Percentiles rank a stretch among this genome's conserved stretches.
Evolutionary conservation across 2,113 vertebrate genomes (phyloP).

Genomic region (Syngnathus typhle): DNA sequence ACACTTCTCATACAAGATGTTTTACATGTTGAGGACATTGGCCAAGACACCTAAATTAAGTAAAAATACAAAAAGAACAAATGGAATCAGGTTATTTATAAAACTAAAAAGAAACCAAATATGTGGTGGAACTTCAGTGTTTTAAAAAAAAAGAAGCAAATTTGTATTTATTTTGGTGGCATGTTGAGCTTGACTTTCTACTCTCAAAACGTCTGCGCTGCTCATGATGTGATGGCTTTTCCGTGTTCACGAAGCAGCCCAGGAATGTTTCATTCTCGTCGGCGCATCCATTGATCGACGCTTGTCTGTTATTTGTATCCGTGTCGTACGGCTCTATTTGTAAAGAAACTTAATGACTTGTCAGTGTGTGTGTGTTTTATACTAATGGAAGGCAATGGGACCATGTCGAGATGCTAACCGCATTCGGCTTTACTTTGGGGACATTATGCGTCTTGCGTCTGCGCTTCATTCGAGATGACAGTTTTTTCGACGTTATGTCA

Average conservation of each 20-base stretch:
- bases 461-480: neutral
- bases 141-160: slow-evolving; percentile 7
- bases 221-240: slow-evolving; percentile 33
- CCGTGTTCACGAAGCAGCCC: slow-evolving; percentile 39
- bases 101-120: slow-evolving; percentile 30
- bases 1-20: slow-evolving; percentile 11
- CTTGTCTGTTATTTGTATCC: slow-evolving; percentile 77
- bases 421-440: neutral
- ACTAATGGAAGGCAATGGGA: slow-evolving; percentile 70
- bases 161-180: slow-evolving; percentile 75
- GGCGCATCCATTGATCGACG: slow-evolving; percentile 54
- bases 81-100: neutral
- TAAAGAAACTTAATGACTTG: slow-evolving; percentile 80
- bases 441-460: neutral
- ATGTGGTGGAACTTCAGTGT: slow-evolving; percentile 20
- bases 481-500: neutral
- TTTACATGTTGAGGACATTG: slow-evolving; percentile 6
- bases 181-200: slow-evolving; percentile 49
- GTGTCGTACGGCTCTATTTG: slow-evolving; percentile 80
- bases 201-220: slow-evolving; percentile 20
- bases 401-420: slow-evolving; percentile 66
- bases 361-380: slow-evolving; percentile 70
- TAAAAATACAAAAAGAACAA: neutral
- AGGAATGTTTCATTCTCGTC: slow-evolving; percentile 23
- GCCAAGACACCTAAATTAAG: neutral